Conservation (phyloP, 2,113 vertebrate species). For the Alces alces region DNA sequence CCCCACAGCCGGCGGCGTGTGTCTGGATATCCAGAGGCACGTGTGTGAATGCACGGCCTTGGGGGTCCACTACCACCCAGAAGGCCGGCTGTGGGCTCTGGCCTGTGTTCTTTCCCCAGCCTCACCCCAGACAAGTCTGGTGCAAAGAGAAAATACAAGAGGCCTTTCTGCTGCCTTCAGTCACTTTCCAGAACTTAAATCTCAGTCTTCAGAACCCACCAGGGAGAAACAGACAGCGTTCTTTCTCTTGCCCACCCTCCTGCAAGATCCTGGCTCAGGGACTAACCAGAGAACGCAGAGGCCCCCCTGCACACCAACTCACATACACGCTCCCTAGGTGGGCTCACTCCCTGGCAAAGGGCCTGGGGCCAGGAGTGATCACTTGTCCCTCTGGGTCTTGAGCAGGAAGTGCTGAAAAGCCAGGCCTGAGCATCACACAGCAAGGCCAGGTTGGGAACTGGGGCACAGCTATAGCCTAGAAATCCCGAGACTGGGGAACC, state of each 20-base stretch:
- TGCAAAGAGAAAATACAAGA: not conserved
- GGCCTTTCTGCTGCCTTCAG: not conserved
- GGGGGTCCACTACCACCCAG: not conserved
- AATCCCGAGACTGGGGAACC: not conserved
- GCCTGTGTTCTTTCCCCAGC: not conserved
- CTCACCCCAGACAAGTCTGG: not conserved
- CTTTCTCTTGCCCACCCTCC: not conserved
- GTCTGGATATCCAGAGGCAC: not conserved
- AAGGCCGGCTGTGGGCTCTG: not conserved
- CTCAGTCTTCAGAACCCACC: not conserved
- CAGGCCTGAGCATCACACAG: not conserved
- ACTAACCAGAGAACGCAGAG: not conserved
- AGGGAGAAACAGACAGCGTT: not conserved
- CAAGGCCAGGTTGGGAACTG: not conserved
- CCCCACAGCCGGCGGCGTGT: not conserved
- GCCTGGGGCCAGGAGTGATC: not conserved
- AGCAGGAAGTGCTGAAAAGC: not conserved
- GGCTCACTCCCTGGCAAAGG: not conserved
- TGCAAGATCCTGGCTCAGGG: not conserved
- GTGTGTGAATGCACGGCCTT: not conserved
- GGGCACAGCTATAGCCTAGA: not conserved
- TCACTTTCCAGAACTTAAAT: not conserved
- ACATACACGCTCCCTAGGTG: not conserved
- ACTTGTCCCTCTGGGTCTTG: not conserved
- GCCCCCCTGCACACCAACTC: not conserved